Percentiles rank a stretch among this genome's conserved stretches.
Evolutionary conservation across 2,888 invertebrate genomes (phyloP).

Genomic region (Eumerus sabulonum): DNA sequence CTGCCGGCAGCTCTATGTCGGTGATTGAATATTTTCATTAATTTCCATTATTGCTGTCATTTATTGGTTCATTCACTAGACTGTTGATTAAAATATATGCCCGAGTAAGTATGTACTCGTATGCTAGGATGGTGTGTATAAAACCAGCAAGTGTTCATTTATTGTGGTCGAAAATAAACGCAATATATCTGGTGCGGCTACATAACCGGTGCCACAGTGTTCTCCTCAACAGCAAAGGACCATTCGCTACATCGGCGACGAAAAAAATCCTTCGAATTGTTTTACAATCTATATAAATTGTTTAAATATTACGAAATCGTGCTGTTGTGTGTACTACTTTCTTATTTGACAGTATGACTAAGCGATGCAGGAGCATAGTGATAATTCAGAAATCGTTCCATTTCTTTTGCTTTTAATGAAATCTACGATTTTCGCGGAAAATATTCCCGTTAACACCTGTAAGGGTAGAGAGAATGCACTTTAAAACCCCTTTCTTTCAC

Average conservation of each 20-base stretch:
- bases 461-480: neutral
- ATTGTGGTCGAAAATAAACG: conserved; percentile 45
- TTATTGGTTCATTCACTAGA: conserved; percentile 56
- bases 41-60: conserved; percentile 62
- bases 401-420: neutral
- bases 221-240: neutral
- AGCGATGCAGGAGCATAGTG: too few species aligned
- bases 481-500: conserved; percentile 8
- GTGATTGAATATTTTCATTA: conserved; percentile 65
- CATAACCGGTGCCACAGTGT: conserved; percentile 31
- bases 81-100: conserved; percentile 57
- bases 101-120: neutral
- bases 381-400: too few species aligned
- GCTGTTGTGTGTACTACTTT: too few species aligned
- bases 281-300: conserved; percentile 55
- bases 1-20: neutral
- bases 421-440: neutral
- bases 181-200: conserved; percentile 45
- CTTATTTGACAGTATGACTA: too few species aligned
- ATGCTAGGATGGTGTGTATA: neutral
- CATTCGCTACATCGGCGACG: too few species aligned
- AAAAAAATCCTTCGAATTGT: conserved; percentile 40
- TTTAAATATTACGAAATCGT: conserved; percentile 57
- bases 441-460: conserved; percentile 22
- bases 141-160: conserved; percentile 16